Evolutionary conservation across 2,888 invertebrate genomes (phyloP), one percentile per base, ranked within the genome.

Genomic region (Hirtodrosophila histrioides): DNA sequence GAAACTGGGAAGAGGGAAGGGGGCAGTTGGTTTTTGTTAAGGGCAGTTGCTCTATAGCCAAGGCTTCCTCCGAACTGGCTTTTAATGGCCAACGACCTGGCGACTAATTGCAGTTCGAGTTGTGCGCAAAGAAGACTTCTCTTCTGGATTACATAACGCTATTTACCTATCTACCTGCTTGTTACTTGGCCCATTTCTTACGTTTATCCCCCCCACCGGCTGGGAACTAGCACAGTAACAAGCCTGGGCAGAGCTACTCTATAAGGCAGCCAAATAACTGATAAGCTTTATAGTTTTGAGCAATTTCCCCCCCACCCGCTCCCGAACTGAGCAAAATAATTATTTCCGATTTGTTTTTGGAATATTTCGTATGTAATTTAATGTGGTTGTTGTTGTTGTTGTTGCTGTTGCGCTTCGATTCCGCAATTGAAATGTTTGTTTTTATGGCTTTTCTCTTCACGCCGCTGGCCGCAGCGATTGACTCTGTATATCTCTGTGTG

Each of bases 41-140:
- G 43, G 39, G 45, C 50, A 46, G 39, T 23, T 23, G 11, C n/a
- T 36, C 33, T 27, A 27, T n/a, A n/a, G n/a, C n/a, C 6, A 27
- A 27, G 27, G 17, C 17, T 27, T 27, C 1, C 6, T 27, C 31
- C 7, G 31, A 31, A 31, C 9, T 31, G 9, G 31, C 31, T 31
- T 39, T 60, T 65, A 53, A 72, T 73, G 70, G 74, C 51, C 68
- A 75, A 71, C 63, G 63, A 75, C 63, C 75, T 64, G 66, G 9
- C 63, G 54, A 54, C 66, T 74, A 74, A 74, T 74, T 74, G 73
- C 66, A 53, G 69, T 44, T 58, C 45, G 43, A 37, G 29, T 35
- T 24, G 24, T 53, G 36, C 55, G 29, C 44, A 27, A 29, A 53
- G 37, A 51, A 46, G 27, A 41, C 41, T 36, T 58, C 9, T 46